phyloP scores from a whole-genome alignment of 2,797 vertebrate genomes.

The Typhlichthys eigenmanni region DNA sequence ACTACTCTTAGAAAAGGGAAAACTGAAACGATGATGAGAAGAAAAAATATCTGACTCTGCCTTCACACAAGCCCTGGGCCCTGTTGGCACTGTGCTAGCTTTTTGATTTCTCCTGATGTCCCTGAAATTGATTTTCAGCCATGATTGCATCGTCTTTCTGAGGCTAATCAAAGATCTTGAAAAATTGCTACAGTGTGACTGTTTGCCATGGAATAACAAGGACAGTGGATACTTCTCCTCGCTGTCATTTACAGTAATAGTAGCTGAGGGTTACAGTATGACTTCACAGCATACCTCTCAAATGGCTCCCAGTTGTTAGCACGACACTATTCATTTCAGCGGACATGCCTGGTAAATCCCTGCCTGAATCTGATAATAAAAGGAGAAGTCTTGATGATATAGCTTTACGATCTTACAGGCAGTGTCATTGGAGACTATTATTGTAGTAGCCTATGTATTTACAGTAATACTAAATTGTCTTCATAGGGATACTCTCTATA shows the following conservation, averaged over 20 bases:
- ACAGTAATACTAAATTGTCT: not conserved
- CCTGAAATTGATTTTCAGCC: constrained; percentile 81
- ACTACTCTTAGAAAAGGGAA: constrained; percentile 73
- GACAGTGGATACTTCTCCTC: constrained; percentile 60
- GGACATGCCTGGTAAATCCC: constrained; percentile 44
- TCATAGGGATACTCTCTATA: not conserved
- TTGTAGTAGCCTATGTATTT: constrained; percentile 18
- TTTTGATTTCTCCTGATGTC: constrained; percentile 78
- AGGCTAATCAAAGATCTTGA: constrained; percentile 78
- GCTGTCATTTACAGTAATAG: constrained; percentile 59
- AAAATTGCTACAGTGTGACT: constrained; percentile 77
- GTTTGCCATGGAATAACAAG: constrained; percentile 61
- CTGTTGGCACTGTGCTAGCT: constrained; percentile 67
- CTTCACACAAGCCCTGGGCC: constrained; percentile 69
- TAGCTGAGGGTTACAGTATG: constrained; percentile 56
- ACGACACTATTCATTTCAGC: constrained; percentile 54
- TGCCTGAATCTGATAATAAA: constrained; percentile 30
- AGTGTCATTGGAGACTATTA: constrained; percentile 24
- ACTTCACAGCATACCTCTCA: constrained; percentile 73
- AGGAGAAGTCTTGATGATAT: constrained; percentile 34
- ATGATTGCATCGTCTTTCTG: constrained; percentile 73
- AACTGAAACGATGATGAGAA: constrained; percentile 61
- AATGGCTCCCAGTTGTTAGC: constrained; percentile 72
- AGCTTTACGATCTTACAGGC: constrained; percentile 16
- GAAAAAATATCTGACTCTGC: constrained; percentile 56